Evolutionary conservation across 2,888 invertebrate species (phyloP), one percentile per base, ranked within the genome.

Genomic region (Xiphydria camelus): DNA sequence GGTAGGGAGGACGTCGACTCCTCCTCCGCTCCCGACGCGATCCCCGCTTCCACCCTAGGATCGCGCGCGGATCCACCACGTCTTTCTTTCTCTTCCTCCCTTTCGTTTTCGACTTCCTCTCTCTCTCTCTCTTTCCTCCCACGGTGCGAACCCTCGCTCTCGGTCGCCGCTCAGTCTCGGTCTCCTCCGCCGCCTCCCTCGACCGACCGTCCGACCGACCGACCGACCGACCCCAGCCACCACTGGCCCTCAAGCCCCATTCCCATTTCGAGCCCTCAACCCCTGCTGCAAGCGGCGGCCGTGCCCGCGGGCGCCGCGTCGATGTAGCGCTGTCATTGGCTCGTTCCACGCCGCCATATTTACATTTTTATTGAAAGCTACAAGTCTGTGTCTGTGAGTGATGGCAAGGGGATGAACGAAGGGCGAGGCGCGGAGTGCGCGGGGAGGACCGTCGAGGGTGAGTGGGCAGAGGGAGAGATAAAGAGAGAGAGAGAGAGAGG

Each of bases 331-430:
- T 73, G 73, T 73, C 74, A 74, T 73, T 74, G 74, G 74, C 70
- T 73, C 73, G 70, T 68, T 71, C 64, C 61, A 67, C 63, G 73
- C 71, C 68, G 73, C 72, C 75, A 75, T 75, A 76, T 76, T 76
- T 76, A 75, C 76, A 76, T 76, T 76, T 76, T 76, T 75, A 75
- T 76, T 73, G 76, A 76, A 76, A 75, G 73, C 72, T 70, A 71
- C 68, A 58, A 55, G 58, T 60, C 61, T 52, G 65, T 58, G 62
- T 63, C 58, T 45, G 66, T 66, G 67, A 67, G 64, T 62, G 67
- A 67, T 67, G 61, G 62, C 59, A 53, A 57, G 61, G 61, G 59
- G 59, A 57, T 56, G 62, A 54, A 53, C 54, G 43, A 32, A 22
- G 35, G 42, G 48, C 39, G 46, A 42, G 23, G 22, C 32, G 29